Evolutionary conservation across 2,888 invertebrate genomes (phyloP), one percentile per base, ranked within the genome.

Genomic region (Dasypogon diadema): DNA sequence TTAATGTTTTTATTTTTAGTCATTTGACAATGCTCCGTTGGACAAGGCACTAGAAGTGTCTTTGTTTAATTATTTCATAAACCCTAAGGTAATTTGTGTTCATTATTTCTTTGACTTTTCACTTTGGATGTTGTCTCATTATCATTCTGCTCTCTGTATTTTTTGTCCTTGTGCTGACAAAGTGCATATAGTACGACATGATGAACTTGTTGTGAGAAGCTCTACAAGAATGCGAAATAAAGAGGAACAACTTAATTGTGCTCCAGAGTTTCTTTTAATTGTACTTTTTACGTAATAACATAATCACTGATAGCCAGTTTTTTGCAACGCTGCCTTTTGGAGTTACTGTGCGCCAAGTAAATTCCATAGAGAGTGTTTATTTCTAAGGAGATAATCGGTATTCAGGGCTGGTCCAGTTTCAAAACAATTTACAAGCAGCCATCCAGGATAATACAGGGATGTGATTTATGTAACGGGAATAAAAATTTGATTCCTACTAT

Each of bases 41-140:
- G 73, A 73, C 73, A 56, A 73, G 56, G 73, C 73, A 14, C 73
- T 73, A 56, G 54, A 56, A 56, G 56, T 73, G 56, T 54, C 70
- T 73, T 73, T 73, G 73, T 73, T 73, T 55, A 73, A 73, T 56
- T 73, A 73, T 73, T 73, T 73, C 55, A 73, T 56, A 73, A 73
- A 55, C 73, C 73, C 73, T 73, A 73, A 73, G 73, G 73, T 73
- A 73, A 73, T 73, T 73, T 73, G 22, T 73, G 56, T 73, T 73
- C 73, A 73, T 73, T 73, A 73, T 56, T 73, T 73, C 56, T 56
- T 56, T 73, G 73, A 73, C 56, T 56, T 70, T 56, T 73, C 73
- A 73, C 73, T 73, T 73, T 42, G 42, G 30, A 42, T 73, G 73
- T 73, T 73, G 73, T 73, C 73, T 73, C 73, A 73, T 73, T 73